Base-by-base conservation (phyloP, 1,140 invertebrate genomes). In the Halotydeus destructor region DNA sequence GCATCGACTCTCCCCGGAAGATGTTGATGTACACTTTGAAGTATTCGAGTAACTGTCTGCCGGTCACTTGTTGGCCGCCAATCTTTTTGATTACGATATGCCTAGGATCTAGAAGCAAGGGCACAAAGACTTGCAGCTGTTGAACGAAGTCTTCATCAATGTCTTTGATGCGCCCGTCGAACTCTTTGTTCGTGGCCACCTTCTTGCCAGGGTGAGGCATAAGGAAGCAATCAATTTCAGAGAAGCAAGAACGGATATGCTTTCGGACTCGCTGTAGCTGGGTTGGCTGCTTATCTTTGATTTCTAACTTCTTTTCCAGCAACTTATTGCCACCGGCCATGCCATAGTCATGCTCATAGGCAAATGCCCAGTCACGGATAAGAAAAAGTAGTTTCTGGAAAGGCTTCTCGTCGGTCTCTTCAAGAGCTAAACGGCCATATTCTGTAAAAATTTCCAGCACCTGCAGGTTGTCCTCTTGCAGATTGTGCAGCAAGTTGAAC, bases 141-240 rank as follows among this genome's bases (percentile, higher is more conserved):
- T 72, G 66, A 55, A 89, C 84, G 56, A 99, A 99, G 43, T 93
- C 83, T 2, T 61, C 43, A 59, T 96, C 88, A 56, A 98, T 97
- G 57, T 96, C 91, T 57, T 61, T 59, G 24, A 98, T 64, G 59
- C 80, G 68, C n/a, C 94, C 94, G 62, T 96, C 84, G 60, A 97
- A 98, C 38, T 77, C 69, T 2, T 86, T 86, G 68, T 86, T 89
- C 12, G 85, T 93, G 30, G 91, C 86, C 18, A 99, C 93, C 57
- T 76, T 80, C 1, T 94, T 69, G 12, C 93, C 93, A 1, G 93
- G 93, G 69, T 98, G 91, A 11, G 93, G 93, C 79, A 99, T 78
- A 30, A 99, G 63, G 61, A 91, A 98, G 60, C 91, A 97, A 9
- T 78, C 76, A 49, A 98, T 91, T 54, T 89, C 78, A 8, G 75